Conservation (phyloP, 37 sponge, comb jelly and placozoan species). For the Lycopodina hypogea region DNA sequence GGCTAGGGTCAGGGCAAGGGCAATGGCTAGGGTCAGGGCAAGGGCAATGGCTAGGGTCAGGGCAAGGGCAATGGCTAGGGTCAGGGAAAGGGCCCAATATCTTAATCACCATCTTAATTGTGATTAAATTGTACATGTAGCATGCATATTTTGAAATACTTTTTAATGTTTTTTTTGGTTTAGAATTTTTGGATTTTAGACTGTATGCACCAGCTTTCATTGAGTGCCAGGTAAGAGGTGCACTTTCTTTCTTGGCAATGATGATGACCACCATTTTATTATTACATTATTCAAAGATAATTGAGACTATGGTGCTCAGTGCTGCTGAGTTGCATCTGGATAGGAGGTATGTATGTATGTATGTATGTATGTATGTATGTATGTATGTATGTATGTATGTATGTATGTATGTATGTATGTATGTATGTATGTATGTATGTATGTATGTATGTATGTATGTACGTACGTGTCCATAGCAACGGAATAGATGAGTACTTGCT, state of each 20-base stretch:
- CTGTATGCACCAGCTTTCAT: conserved; percentile 44
- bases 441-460: conserved; percentile 33
- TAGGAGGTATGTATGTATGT: conserved; percentile 23
- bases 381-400: conserved; percentile 38
- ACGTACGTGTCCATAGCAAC: conserved; percentile 6
- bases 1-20: too few relatives aligned
- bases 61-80: too few relatives aligned
- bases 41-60: too few relatives aligned
- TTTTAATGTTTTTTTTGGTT: neutral
- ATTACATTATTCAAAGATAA: too few relatives aligned
- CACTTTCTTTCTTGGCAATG: neutral
- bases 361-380: conserved; percentile 36
- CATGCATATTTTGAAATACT: neutral
- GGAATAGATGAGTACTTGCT: too few relatives aligned
- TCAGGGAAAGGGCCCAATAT: too few relatives aligned
- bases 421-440: conserved; percentile 41
- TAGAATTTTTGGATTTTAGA: conserved; percentile 51
- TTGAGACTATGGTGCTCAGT: too few relatives aligned
- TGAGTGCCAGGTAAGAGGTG: conserved; percentile 65
- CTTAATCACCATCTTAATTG: too few relatives aligned
- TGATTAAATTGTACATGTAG: neutral
- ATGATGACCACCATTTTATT: neutral
- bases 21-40: too few relatives aligned
- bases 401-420: conserved; percentile 27
- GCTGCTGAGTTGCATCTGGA: too few relatives aligned